phyloP scores from a whole-genome alignment of 2,888 invertebrate species.

The Ommatoiulus sabulosus region DNA sequence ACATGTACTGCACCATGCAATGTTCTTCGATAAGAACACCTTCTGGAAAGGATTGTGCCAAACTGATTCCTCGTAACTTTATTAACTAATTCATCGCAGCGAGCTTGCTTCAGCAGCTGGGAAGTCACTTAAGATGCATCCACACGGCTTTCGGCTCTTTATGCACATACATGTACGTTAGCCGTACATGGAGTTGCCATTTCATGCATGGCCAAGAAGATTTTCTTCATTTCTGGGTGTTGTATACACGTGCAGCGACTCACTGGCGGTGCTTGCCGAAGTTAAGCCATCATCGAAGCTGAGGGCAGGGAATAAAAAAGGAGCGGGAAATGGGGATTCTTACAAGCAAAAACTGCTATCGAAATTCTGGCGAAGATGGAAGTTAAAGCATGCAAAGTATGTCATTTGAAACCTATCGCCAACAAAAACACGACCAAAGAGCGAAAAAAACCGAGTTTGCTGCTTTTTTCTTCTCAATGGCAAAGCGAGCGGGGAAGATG shows the following conservation, averaged over 20 bases:
- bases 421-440: slow-evolving; percentile 37
- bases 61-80: not conserved
- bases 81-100: not conserved
- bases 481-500: not conserved
- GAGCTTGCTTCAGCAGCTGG: slow-evolving; percentile 16
- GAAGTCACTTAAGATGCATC: slow-evolving; percentile 22
- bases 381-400: slow-evolving; percentile 45
- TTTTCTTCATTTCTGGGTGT: not conserved
- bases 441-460: not conserved
- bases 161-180: slow-evolving; percentile 18
- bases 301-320: not conserved
- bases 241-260: not conserved
- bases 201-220: slow-evolving; percentile 40
- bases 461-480: not conserved
- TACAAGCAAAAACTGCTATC: not conserved
- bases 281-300: slow-evolving; percentile 22
- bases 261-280: not conserved
- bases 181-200: slow-evolving; percentile 22
- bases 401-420: slow-evolving; percentile 32
- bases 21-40: not conserved
- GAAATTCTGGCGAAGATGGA: not conserved
- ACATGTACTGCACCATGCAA: not conserved
- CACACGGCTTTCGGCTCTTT: not conserved
- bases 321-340: not conserved
- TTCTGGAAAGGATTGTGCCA: not conserved